Evolutionary conservation across 2,797 vertebrate genomes (phyloP), one percentile per base, ranked within the genome.

Genomic region (Tenualosa ilisha): DNA sequence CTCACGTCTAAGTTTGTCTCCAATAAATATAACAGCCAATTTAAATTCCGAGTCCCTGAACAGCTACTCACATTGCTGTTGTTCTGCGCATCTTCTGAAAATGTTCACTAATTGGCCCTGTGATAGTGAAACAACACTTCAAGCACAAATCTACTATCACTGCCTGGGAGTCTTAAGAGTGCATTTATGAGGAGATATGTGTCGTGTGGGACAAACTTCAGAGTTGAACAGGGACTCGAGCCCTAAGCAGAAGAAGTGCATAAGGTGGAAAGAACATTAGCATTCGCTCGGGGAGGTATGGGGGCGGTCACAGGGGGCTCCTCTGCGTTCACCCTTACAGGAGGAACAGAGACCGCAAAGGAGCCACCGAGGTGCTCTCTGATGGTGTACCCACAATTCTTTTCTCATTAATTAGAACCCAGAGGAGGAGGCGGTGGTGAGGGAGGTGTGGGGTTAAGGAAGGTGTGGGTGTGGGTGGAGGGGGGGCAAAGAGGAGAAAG

Each of bases 401-500:
- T 84, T 86, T 85, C 90, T 90, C 90, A 90, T 89, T 94, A 94
- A 95, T 95, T 94, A 95, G 91, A 84, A 94, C 94, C 92, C 93
- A 92, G 85, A 94, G 92, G 92, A 94, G 87, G 89, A 68, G 81
- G 54, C 2, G 83, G 82, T 6, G 6, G 15, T 0, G 59, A n/a
- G 54, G 87, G 72, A 17, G 61, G 6, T 49, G 68, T 87, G 84
- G 86, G 85, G 82, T 86, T 22, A 68, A 88, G 85, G 85, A 85
- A 54, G 81, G 87, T n/a, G 87, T 88, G 91, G 85, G 87, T 87
- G 86, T 75, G 85, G 75, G 37, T 83, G 81, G 81, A 51, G 49
- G 86, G 85, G 85, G 86, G 40, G 83, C 49, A 81, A 89, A 87
- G 86, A 89, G 85, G 90, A 49, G 84, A 86, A 83, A 61, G 86